These are phyloP conservation scores for Plebejus anna DNA, from an alignment of 2,888 invertebrate genomes.

Conservation along the genomic window DNA sequence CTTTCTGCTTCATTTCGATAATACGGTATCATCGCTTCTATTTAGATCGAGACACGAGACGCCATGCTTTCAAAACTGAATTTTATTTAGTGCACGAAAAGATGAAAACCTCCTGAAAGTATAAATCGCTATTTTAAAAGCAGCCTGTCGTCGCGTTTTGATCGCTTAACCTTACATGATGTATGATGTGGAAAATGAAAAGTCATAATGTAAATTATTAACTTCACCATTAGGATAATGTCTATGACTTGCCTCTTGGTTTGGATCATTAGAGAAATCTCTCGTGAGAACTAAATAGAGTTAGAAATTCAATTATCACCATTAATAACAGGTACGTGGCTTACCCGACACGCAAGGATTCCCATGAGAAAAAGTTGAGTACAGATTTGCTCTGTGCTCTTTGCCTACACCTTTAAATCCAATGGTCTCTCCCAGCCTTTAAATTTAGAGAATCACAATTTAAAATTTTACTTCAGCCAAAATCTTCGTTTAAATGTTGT, in stretches of 20 bases:
- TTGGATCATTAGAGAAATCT: neutral
- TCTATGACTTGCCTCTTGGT: too few relatives aligned
- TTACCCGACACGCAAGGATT: neutral
- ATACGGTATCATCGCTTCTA: neutral
- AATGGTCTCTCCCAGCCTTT: too few relatives aligned
- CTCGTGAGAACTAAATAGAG: neutral
- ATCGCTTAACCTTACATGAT: too few relatives aligned
- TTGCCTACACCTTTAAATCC: neutral
- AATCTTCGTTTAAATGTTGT: too few relatives aligned
- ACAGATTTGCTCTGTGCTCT: too few relatives aligned
- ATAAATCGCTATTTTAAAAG: too few relatives aligned
- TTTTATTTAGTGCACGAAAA: neutral
- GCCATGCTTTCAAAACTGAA: neutral
- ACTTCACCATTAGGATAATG: too few relatives aligned
- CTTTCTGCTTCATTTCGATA: neutral
- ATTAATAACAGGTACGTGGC: neutral
- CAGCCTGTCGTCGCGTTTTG: too few relatives aligned
- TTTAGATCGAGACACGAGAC: neutral
- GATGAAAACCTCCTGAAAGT: neutral
- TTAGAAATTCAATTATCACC: neutral
- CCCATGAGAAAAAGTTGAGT: neutral
- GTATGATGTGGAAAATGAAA: too few relatives aligned
- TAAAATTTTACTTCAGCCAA: too few relatives aligned
- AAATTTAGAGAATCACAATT: too few relatives aligned
- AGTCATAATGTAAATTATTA: too few relatives aligned